Base-by-base conservation (phyloP, 2,888 invertebrate species). In the Dasysyrphus albostriatus region DNA sequence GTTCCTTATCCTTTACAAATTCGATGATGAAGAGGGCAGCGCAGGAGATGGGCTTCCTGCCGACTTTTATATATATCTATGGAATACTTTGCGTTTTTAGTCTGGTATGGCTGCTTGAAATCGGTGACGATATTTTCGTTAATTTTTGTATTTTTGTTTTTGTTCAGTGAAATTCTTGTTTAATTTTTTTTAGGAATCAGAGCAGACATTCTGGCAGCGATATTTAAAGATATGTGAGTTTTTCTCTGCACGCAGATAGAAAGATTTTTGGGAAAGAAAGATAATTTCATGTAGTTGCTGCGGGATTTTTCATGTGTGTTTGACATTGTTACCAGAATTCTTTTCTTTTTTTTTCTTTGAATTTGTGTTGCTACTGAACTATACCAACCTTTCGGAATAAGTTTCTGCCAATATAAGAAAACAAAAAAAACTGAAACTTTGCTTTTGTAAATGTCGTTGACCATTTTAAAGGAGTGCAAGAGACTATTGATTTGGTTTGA, bases 171-270 rank as follows among this genome's bases (percentile, higher is more conserved):
- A 59, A 54, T 32, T 74, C 37, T 49, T 49, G 24, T 63, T 24
- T 49, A 61, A n/a, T 34, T 5, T 74, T 75, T 72, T 32, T 32
- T 32, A 29, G 16, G 83, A 83, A 83, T 76, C 83, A 73, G 83
- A 80, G 83, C 80, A 88, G 88, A 88, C 88, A 83, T 83, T 80
- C 78, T 88, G 88, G 88, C 88, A 88, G 79, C 88, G 88, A 83
- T 88, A 63, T 72, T 44, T 47, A 83, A 73, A 87, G 87, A 87
- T 87, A 87, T 78, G 74, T 63, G 67, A 49, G 34, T 65, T 69
- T 70, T 75, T 72, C 58, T 19, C 54, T 54, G 74, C 79, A 87
- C 87, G 87, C 81, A 81, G 82, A 87, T 78, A 74, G 70, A 4
- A 39, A 44, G 32, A 44, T 42, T n/a, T 79, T 79, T 8, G 39